Percentiles rank a stretch among this genome's conserved stretches.
phyloP scores from a whole-genome alignment of 2,888 invertebrate species.

The Scaptomyza parva region DNA sequence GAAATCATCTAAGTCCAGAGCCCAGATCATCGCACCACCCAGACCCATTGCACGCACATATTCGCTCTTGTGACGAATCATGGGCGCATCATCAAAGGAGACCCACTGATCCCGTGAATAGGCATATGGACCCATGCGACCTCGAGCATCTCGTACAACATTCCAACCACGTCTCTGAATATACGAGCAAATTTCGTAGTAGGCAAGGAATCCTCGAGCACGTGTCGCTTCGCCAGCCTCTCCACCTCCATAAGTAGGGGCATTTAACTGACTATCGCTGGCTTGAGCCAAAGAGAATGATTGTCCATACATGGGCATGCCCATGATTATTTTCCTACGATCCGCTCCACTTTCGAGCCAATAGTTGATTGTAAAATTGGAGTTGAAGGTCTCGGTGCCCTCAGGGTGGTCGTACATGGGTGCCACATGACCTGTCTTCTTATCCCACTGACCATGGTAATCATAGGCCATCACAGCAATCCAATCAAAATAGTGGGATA shows the following conservation, averaged over 20 bases:
- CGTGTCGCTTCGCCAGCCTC: conserved; percentile 95
- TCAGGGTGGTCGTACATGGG: conserved; percentile 93
- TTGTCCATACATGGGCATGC: conserved; percentile 95
- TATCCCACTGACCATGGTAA: conserved; percentile 96
- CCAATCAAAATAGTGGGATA: conserved; percentile 94
- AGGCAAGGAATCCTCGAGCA: conserved; percentile 94
- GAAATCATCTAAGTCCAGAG: conserved; percentile 94
- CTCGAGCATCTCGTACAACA: conserved; percentile 91
- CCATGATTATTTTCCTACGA: conserved; percentile 91
- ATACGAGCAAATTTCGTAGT: conserved; percentile 95
- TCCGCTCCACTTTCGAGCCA: conserved; percentile 94
- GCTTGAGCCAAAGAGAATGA: conserved; percentile 92
- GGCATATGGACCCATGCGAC: conserved; percentile 95
- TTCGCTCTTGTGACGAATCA: conserved; percentile 93
- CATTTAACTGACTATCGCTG: conserved; percentile 89
- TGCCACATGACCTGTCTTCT: conserved; percentile 94
- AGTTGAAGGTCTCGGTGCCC: conserved; percentile 91
- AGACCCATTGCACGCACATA: conserved; percentile 92
- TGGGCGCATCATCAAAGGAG: conserved; percentile 94
- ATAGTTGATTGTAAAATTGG: conserved; percentile 94
- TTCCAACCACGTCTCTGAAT: conserved; percentile 91
- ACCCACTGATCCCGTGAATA: conserved; percentile 94
- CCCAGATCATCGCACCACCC: conserved; percentile 96
- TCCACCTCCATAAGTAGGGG: conserved; percentile 93
- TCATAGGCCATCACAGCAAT: conserved; percentile 97